These are phyloP conservation scores for Hapalemur alaotrensis DNA, from an alignment of 2,797 vertebrate species.

Conservation along the genomic window DNA sequence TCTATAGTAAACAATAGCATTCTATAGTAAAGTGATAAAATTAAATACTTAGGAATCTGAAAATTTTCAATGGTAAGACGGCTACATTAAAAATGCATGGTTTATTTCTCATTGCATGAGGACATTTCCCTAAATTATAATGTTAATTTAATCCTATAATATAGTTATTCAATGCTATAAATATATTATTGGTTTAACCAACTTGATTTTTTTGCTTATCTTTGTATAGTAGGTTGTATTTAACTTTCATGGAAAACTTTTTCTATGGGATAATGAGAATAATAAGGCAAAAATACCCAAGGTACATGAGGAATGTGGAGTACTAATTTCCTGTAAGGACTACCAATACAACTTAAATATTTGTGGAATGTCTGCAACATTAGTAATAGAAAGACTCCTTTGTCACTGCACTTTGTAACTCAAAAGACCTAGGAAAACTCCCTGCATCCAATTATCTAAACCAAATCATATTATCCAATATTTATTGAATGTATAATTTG, in stretches of 20 bases:
- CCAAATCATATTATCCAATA: not conserved
- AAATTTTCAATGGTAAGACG: not conserved
- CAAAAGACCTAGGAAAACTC: not conserved
- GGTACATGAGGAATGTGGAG: not conserved
- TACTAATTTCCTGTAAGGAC: not conserved
- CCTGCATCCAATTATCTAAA: not conserved
- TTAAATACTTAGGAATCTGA: not conserved
- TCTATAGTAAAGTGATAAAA: not conserved
- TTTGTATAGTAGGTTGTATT: not conserved
- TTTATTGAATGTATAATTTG: not conserved
- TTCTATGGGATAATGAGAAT: not conserved
- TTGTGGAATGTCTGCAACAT: not conserved
- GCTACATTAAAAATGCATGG: conserved; percentile 26
- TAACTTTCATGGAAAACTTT: not conserved
- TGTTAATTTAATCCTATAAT: conserved; percentile 19
- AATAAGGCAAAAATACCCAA: not conserved
- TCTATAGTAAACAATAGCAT: not conserved
- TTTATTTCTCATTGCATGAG: not conserved
- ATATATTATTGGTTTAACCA: not conserved
- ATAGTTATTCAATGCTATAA: not conserved
- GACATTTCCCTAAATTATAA: not conserved
- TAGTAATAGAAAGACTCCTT: not conserved
- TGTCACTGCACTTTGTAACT: not conserved
- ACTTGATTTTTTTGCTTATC: conserved; percentile 43
- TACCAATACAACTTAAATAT: not conserved